Base-by-base conservation (phyloP, 2,888 invertebrate species). In the Lumbricus terrestris region DNA sequence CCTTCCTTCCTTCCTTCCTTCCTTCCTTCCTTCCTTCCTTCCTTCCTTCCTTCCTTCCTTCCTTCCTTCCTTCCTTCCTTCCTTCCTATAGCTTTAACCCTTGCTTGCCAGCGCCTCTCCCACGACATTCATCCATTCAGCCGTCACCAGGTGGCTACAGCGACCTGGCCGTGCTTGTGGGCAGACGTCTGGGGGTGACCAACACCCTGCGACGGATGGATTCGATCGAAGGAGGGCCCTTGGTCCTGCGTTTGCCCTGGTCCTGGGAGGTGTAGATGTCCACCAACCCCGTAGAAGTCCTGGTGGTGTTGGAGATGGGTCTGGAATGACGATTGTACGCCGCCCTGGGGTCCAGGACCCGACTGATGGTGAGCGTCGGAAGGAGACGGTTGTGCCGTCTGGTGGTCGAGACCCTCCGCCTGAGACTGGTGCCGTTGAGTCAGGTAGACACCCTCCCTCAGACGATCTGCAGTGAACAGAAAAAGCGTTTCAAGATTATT, bases 101-200 rank as follows among this genome's bases (percentile, higher is more conserved):
- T 54, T 54, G 54, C 20, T 23, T 83, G 5, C n/a, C 83, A 83
- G 83, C 35, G 4, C 20, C 42, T 16, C 42, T 2, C 15, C 18
- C 47, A 33, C 34, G 37, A 35, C 34, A 37, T 35, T 1, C 16
- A 69, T 69, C 69, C n/a, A 18, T 35, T 85, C 85, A 4, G 34
- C 35, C 85, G 35, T 85, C 85, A 85, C 85, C 85, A 85, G 85
- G 85, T 85, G 85, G 85, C 85, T 6, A 85, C 85, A 16, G 85
- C 85, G 85, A 37, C 85, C 18, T 29, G 37, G 6, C 34, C 85
- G 34, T 85, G 85, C 29, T 33, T 37, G 35, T 85, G 85, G 37
- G 37, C 20, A 34, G 34, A 18, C 16, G 85, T 34, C 34, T 34
- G 83, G 1, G 83, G 83, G 83, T 35, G 83, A 20, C 83, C 35